These are phyloP conservation scores for Hydrozoanthus tunicans DNA, from an alignment of 64 coral and sea anemone species.

Conservation along the genomic window DNA sequence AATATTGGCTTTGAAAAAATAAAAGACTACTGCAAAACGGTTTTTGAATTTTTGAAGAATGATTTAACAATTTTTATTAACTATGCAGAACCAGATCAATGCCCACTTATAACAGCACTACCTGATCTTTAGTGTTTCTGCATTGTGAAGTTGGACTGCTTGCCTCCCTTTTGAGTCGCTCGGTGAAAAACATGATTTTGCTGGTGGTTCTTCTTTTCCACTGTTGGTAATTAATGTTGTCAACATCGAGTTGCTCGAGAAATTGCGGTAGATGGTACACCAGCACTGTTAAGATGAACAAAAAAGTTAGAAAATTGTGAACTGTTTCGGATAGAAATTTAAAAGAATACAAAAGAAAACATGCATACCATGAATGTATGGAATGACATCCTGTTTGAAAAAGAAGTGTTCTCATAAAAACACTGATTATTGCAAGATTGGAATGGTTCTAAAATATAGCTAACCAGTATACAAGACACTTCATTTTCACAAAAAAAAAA, in stretches of 20 bases:
- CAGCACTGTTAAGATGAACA: conserved; percentile 22
- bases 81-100: background rate
- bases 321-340: conserved; percentile 6
- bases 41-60: background rate
- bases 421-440: background rate
- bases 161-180: conserved; percentile 60
- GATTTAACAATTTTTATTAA: background rate
- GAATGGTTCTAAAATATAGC: background rate
- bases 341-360: background rate
- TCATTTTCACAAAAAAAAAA: background rate
- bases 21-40: background rate
- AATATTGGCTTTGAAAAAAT: conserved; percentile 9
- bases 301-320: conserved; percentile 12
- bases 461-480: background rate
- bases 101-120: background rate
- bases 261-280: conserved; percentile 64
- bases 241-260: background rate
- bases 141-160: conserved; percentile 35
- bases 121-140: background rate
- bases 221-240: conserved; percentile 52
- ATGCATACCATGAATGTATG: conserved; percentile 62
- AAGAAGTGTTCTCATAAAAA: background rate
- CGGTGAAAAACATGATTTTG: conserved; percentile 50
- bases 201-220: conserved; percentile 66
- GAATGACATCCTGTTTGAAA: conserved; percentile 65